These are phyloP conservation scores for Meriones psammophilus DNA, from an alignment of 2,797 vertebrate genomes.

Conservation along the genomic window DNA sequence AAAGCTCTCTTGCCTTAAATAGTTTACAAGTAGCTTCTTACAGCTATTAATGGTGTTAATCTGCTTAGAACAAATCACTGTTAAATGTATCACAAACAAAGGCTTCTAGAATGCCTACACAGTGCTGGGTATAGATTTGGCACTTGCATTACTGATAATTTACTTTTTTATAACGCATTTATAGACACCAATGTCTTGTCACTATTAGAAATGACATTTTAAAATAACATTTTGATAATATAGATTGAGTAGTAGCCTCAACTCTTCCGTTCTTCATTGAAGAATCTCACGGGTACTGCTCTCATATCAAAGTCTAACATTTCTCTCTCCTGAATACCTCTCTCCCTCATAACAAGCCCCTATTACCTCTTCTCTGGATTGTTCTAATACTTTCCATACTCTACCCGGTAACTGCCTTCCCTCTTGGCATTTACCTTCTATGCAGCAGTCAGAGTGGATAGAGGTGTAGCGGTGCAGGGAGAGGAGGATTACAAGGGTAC, in stretches of 20 bases:
- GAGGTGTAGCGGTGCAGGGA: neutral
- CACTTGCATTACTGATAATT: neutral
- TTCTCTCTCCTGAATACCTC: slow-evolving; percentile 21
- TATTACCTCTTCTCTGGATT: neutral
- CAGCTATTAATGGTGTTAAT: slow-evolving; percentile 60
- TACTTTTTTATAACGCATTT: neutral
- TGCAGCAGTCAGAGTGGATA: neutral
- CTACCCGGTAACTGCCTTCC: neutral
- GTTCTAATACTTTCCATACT: neutral
- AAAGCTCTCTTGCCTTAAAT: slow-evolving; percentile 48
- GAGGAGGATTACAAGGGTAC: neutral
- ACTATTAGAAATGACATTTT: neutral
- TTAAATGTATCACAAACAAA: slow-evolving; percentile 1
- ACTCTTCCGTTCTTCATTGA: neutral
- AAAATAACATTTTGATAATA: neutral
- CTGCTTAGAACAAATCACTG: slow-evolving; percentile 55
- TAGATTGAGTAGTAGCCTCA: neutral
- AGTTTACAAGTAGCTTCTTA: slow-evolving; percentile 58
- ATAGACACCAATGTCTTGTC: neutral
- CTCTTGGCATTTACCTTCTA: neutral
- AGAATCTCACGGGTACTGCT: neutral
- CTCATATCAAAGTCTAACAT: slow-evolving; percentile 26
- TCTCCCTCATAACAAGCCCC: neutral
- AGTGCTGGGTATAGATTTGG: neutral
- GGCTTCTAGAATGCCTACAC: neutral